Evolutionary conservation across 30 jellyfish, hydroid and myxozoan species (phyloP).

Genomic region (Mastigias papua): DNA sequence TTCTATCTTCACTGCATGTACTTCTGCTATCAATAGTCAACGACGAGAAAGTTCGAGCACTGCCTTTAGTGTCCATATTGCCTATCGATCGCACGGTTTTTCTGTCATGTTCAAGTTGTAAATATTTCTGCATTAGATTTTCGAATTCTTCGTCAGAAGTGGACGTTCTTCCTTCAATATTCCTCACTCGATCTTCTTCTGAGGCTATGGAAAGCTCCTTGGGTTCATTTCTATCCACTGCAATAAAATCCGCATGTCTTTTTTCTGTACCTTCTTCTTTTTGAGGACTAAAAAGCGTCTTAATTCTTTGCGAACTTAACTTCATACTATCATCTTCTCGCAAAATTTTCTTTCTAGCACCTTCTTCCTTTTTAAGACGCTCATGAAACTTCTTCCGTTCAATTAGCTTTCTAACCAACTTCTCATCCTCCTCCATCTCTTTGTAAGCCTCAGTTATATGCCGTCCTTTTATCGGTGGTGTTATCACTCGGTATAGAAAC

Average conservation of each 20-base stretch:
- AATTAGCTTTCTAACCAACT: constrained; percentile 34
- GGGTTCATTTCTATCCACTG: background rate
- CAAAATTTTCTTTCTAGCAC: background rate
- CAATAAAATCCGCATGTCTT: background rate
- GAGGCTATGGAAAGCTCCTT: background rate
- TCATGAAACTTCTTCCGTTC: constrained; percentile 56
- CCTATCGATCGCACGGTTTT: background rate
- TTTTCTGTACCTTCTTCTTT: background rate
- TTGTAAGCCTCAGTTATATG: constrained; percentile 51
- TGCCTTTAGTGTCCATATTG: background rate
- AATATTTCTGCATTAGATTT: constrained; percentile 44
- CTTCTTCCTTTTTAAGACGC: constrained; percentile 46
- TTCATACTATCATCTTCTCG: background rate
- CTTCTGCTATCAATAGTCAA: background rate
- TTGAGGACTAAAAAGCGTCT: background rate
- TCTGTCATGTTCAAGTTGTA: constrained; percentile 16
- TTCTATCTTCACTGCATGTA: background rate
- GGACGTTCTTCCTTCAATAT: constrained; percentile 1
- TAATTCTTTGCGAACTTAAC: background rate
- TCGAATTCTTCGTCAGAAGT: constrained; percentile 48
- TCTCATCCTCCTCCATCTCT: constrained; percentile 65
- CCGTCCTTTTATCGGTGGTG: constrained; percentile 76
- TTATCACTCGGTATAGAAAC: constrained; percentile 31
- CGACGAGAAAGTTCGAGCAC: background rate
- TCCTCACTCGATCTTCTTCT: background rate